Conservation (phyloP, 1,140 invertebrate species). For the Chironomus striatipennis region DNA sequence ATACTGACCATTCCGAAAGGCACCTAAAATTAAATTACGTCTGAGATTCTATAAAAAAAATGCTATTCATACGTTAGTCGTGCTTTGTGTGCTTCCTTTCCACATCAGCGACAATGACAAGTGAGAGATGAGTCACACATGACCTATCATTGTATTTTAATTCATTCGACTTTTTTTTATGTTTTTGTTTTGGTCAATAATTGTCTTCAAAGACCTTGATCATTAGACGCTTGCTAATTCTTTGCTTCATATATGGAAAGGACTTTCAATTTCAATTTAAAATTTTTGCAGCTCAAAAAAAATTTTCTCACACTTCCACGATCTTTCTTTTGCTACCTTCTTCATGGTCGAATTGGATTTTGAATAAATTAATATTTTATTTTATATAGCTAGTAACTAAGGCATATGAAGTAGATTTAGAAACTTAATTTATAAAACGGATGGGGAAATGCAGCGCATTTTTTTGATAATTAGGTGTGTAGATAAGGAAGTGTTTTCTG, state of each 20-base stretch:
- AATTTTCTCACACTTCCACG: background rate
- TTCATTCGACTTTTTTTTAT: background rate
- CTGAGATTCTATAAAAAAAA: background rate
- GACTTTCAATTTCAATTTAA: background rate
- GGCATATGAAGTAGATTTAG: too few species aligned
- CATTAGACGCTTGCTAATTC: too few species aligned
- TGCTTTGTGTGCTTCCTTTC: background rate
- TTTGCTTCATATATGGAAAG: background rate
- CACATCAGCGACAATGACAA: background rate
- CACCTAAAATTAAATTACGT: constrained; percentile 2
- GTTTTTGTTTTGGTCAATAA: background rate
- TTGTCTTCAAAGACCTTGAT: background rate
- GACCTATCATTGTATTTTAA: constrained; percentile 9
- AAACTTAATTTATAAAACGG: too few species aligned
- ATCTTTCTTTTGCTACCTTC: background rate
- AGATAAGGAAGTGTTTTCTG: too few species aligned
- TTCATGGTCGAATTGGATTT: background rate
- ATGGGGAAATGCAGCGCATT: too few species aligned
- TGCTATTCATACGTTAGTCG: constrained; percentile 1
- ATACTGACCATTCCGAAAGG: constrained; percentile 4
- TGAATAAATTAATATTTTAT: background rate
- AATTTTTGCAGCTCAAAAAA: too few species aligned
- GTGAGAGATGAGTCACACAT: constrained; percentile 11
- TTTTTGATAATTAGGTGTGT: too few species aligned
- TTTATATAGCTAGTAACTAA: background rate